Percentiles rank a stretch among this genome's conserved stretches.
Conservation (phyloP, 2,888 invertebrate genomes). For the Catocala sponsa region DNA sequence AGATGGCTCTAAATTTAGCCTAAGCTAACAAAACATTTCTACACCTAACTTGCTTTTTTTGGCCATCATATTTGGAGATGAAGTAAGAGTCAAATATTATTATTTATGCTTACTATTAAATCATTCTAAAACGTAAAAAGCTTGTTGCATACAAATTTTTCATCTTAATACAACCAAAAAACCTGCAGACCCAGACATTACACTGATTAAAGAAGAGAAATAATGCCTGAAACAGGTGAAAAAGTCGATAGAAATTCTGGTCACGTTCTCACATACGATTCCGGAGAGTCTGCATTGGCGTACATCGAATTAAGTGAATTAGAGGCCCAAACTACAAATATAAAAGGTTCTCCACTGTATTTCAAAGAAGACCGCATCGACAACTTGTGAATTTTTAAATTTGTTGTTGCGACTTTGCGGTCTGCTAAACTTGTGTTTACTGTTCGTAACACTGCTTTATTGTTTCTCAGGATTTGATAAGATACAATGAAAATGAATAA, state of each 20-base stretch:
- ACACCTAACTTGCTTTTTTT: no score
- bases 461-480: slow-evolving; percentile 28
- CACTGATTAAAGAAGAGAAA: slow-evolving; percentile 53
- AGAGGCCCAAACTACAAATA: slow-evolving; percentile 41
- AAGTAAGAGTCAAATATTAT: no score
- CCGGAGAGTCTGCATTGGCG: slow-evolving; percentile 51
- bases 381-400: slow-evolving; percentile 52
- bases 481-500: slow-evolving; percentile 49
- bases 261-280: slow-evolving; percentile 50
- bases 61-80: no score
- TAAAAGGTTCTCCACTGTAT: slow-evolving; percentile 43
- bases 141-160: slow-evolving; percentile 21
- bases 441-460: slow-evolving; percentile 25
- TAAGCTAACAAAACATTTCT: no score
- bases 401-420: slow-evolving; percentile 33
- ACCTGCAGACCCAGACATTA: slow-evolving; percentile 39
- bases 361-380: slow-evolving; percentile 35
- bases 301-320: slow-evolving; percentile 60
- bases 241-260: slow-evolving; percentile 44
- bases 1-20: no score
- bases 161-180: slow-evolving; percentile 23
- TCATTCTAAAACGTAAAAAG: slow-evolving; percentile 22
- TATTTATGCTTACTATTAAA: no score
- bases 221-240: slow-evolving; percentile 46
- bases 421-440: slow-evolving; percentile 19